Evolutionary conservation across 1,140 invertebrate genomes (phyloP).

Genomic region (Adelges cooleyi): DNA sequence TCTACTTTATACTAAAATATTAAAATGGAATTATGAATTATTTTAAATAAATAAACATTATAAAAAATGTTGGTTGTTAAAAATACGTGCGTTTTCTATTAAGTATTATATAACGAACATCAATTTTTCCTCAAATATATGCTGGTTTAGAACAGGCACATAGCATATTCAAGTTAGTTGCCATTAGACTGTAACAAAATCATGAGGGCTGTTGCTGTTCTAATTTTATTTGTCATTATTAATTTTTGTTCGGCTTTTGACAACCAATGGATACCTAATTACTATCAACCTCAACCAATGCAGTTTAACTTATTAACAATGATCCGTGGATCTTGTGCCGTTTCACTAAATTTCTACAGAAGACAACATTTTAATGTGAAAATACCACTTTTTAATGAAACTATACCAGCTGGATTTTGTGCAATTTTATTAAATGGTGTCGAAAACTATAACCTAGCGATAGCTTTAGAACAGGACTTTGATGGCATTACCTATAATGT

Average conservation of each 20-base stretch:
- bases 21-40: too few species aligned
- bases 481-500: background rate
- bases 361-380: constrained; percentile 9
- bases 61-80: too few species aligned
- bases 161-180: too few species aligned
- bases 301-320: constrained; percentile 10
- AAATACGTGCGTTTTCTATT: too few species aligned
- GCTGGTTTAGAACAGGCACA: too few species aligned
- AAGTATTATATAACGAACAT: too few species aligned
- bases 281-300: background rate
- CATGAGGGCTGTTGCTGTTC: background rate
- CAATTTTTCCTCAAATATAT: too few species aligned
- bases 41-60: too few species aligned
- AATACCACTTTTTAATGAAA: constrained; percentile 8
- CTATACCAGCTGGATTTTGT: constrained; percentile 15
- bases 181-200: background rate
- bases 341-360: constrained; percentile 3
- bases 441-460: background rate
- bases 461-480: constrained; percentile 19
- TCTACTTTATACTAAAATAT: too few species aligned
- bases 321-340: background rate
- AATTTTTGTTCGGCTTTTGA: background rate
- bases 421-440: constrained; percentile 9
- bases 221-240: background rate
- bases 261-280: constrained; percentile 7